These are phyloP conservation scores for Platyscapa corneri DNA, from an alignment of 1,140 invertebrate species.

Conservation along the genomic window DNA sequence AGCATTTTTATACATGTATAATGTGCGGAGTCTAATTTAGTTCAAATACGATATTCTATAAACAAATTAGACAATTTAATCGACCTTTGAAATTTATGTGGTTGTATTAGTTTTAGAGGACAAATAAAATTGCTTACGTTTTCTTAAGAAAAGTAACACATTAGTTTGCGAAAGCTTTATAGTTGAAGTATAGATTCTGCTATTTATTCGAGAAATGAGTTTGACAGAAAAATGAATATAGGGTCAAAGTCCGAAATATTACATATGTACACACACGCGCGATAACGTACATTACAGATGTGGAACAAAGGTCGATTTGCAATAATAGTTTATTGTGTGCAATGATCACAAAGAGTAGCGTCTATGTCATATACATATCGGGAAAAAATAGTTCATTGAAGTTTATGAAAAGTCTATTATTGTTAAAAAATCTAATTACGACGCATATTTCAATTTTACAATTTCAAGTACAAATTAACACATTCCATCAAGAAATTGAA, in stretches of 20 bases:
- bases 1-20: not conserved
- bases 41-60: not conserved
- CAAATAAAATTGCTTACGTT: not conserved
- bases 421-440: too few species aligned
- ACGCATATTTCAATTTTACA: too few species aligned
- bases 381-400: too few species aligned
- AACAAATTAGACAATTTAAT: not conserved
- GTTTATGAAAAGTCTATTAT: too few species aligned
- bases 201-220: not conserved
- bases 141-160: not conserved
- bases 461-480: too few species aligned
- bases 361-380: too few species aligned
- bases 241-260: constrained; percentile 37
- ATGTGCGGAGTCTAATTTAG: not conserved
- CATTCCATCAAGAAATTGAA: too few species aligned
- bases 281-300: not conserved
- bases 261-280: not conserved
- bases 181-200: not conserved
- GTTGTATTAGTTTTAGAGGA: not conserved
- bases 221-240: not conserved
- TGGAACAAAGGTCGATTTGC: constrained; percentile 22
- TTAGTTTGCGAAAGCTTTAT: not conserved
- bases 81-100: not conserved
- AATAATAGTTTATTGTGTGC: constrained; percentile 8
- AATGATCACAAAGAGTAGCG: not conserved